A percentile compares a stretch with the other conserved stretches of the same genome.
Conservation (phyloP, 2,797 vertebrate species). For the Myripristis murdjan region DNA sequence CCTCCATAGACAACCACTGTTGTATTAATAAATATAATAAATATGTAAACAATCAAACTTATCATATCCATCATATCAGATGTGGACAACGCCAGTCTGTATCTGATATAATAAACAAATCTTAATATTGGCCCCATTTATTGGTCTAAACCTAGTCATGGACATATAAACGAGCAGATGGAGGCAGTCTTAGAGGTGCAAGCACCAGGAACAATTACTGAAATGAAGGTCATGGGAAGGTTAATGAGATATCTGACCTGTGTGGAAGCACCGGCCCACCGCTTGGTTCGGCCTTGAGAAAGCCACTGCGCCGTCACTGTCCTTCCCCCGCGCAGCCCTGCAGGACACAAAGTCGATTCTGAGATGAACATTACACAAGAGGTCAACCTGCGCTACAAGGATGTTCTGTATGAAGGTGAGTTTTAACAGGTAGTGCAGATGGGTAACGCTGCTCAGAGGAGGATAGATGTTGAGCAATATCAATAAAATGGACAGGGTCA, state of each 20-base stretch:
- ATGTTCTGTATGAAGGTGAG: not conserved
- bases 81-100: too few relatives aligned
- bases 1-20: too few relatives aligned
- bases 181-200: not conserved
- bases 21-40: too few relatives aligned
- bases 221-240: not conserved
- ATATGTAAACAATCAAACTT: too few relatives aligned
- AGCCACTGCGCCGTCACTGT: conserved; percentile 74
- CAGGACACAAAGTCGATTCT: conserved; percentile 37
- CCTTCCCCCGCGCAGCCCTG: conserved; percentile 62
- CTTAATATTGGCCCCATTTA: too few relatives aligned
- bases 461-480: conserved; percentile 1
- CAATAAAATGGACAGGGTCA: not conserved
- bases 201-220: not conserved
- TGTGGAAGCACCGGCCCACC: conserved; percentile 49
- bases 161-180: too few relatives aligned
- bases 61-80: too few relatives aligned
- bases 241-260: conserved; percentile 63
- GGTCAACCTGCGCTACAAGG: too few relatives aligned
- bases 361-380: not conserved
- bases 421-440: not conserved
- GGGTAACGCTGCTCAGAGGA: too few relatives aligned
- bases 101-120: too few relatives aligned
- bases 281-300: conserved; percentile 65
- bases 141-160: too few relatives aligned